Conservation (phyloP, 2,888 invertebrate genomes). For the Ormia ochracea region DNA sequence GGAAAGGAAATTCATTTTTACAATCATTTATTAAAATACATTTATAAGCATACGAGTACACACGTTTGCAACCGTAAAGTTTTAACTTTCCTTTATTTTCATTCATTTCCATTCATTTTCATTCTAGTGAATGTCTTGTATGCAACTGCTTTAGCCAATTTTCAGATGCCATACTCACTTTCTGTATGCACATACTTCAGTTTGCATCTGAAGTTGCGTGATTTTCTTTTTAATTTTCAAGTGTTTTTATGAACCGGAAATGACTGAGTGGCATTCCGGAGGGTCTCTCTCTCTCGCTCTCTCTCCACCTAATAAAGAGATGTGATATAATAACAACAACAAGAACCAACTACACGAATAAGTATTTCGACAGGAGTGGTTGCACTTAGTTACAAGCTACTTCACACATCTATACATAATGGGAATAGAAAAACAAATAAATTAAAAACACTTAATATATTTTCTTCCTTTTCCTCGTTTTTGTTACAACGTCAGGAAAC, state of each 20-base stretch:
- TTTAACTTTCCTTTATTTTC: background rate
- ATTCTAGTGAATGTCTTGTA: background rate
- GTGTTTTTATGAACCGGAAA: slow-evolving; percentile 25
- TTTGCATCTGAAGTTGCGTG: background rate
- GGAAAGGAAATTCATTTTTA: no score
- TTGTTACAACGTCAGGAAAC: background rate
- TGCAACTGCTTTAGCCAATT: slow-evolving; percentile 22
- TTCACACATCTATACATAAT: background rate
- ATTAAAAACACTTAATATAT: no score
- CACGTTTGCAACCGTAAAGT: background rate
- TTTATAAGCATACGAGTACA: background rate
- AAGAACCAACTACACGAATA: slow-evolving; percentile 19
- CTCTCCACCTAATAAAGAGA: slow-evolving; percentile 20
- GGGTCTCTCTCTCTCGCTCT: no score
- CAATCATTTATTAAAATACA: background rate
- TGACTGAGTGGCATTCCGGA: slow-evolving; percentile 36
- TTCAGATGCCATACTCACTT: background rate
- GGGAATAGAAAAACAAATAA: background rate
- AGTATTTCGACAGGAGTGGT: slow-evolving; percentile 28
- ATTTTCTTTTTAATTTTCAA: no score
- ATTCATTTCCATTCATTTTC: background rate
- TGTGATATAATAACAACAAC: slow-evolving; percentile 8
- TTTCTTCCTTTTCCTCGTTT: background rate
- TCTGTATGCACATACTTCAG: background rate
- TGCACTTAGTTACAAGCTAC: slow-evolving; percentile 35